Conservation (phyloP, 2,888 invertebrate species). For the Psylliodes chrysocephalus region DNA sequence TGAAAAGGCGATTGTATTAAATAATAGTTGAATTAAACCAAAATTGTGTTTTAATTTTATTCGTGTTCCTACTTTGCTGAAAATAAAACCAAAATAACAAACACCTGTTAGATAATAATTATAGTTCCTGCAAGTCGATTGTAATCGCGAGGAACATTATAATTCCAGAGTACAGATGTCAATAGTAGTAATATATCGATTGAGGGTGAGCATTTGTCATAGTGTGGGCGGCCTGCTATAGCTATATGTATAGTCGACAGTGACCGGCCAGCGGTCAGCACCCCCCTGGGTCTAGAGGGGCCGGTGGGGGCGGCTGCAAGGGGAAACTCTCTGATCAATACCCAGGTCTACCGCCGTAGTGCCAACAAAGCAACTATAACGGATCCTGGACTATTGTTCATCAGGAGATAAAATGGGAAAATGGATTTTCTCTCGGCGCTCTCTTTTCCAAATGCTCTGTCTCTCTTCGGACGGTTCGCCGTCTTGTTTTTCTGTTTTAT, state of each 20-base stretch:
- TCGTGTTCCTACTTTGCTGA: no score
- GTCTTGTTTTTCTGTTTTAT: conserved; percentile 52
- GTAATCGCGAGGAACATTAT: conserved; percentile 51
- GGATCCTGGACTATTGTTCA: conserved; percentile 66
- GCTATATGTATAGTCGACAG: conserved; percentile 48
- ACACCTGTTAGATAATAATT: no score
- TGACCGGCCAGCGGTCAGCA: conserved; percentile 62
- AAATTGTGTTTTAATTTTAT: no score
- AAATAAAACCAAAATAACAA: no score
- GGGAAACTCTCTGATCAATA: conserved; percentile 64
- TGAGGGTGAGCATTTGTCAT: conserved; percentile 64
- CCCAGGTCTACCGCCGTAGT: conserved; percentile 66
- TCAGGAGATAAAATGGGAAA: conserved; percentile 66
- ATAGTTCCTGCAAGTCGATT: conserved; percentile 48
- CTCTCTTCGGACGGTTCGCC: conserved; percentile 31
- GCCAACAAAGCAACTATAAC: conserved; percentile 67
- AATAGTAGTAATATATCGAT: conserved; percentile 65
- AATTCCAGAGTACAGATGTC: conserved; percentile 59
- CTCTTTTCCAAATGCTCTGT: conserved; percentile 27
- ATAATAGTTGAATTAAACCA: no score
- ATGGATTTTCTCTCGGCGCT: conserved; percentile 57
- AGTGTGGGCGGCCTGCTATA: conserved; percentile 59
- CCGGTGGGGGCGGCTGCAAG: conserved; percentile 57
- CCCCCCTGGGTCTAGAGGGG: conserved; percentile 46
- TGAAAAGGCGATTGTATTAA: no score